Base-by-base conservation (phyloP, 2,888 invertebrate species). In the Stratiomys singularior region DNA sequence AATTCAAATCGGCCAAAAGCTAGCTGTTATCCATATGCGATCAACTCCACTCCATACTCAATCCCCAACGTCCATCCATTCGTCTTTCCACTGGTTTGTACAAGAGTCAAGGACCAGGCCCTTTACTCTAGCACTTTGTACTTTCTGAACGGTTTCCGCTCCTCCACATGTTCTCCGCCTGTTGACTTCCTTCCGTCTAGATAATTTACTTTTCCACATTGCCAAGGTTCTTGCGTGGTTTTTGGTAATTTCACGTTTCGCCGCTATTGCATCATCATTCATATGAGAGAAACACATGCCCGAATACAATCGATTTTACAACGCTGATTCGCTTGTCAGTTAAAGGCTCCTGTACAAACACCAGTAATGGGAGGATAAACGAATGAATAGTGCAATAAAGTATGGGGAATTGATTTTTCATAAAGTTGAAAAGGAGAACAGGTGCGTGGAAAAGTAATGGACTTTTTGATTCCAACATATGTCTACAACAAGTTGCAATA, bases 141-240 rank as follows among this genome's bases (percentile, higher is more conserved):
- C 71, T 72, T 56, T 52, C 56, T 13, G 56, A 52, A 28, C 11
- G 52, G 28, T 15, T 72, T 72, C 71, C 71, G 71, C 56, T 72
- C n/a, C 71, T 72, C 71, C 71, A 72, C 71, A 72, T 72, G 71
- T 72, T 72, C 71, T 72, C 71, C 56, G 28, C 56, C 56, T 72
- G 52, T 72, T 72, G 56, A 72, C 71, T 72, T 72, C 71, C 71
- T 72, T 72, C 71, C 71, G 71, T 28, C 28, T 72, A 44, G 52
- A 72, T 72, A 72, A 72, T 72, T 72, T 72, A 72, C 71, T 72
- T 72, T 72, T 52, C 52, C 47, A 28, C 71, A 52, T 72, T 72
- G 52, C 71, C 56, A 72, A 72, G 71, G 71, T 27, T 72, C 71
- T 72, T 72, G 71, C 71, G 71, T 72, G 71, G 71, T 56, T 72